Evolutionary conservation across 2,113 vertebrate species (phyloP), one percentile per base, ranked within the genome.

Genomic region (Siphamia tubifer): DNA sequence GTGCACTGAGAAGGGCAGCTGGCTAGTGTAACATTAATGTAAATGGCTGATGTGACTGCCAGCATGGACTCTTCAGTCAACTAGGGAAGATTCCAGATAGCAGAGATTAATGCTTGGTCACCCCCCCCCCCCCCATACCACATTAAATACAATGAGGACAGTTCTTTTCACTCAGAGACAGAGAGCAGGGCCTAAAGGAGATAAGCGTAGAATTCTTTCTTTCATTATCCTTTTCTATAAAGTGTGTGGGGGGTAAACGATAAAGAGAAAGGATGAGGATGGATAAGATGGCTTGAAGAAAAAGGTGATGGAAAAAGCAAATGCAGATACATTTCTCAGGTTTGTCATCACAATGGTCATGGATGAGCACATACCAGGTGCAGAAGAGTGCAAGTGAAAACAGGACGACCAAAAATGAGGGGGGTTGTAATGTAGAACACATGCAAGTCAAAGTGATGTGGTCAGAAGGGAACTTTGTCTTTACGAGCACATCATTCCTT

Each of bases 401-500:
- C 49, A 38, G 70, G 45, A 60, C 36, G 52, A 58, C 28, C 49
- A 30, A 44, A 43, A 6, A 56, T 8, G 35, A 42, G 35, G 47
- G 55, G 61, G 39, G 24, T 34, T 31, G 25, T 32, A 86, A 89
- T 82, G 72, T 51, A 57, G 56, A 83, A 81, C 82, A 90, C 58
- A 81, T 89, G 87, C 34, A 65, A 44, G 71, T 74, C 8, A 48
- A 48, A 13, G 52, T 58, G 71, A 84, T 61, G 55, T 7, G 55
- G 82, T 83, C 79, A 69, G 45, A 44, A 55, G 79, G 69, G 75
- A 80, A 68, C 55, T 51, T 36, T 21, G 44, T 49, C 60, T 89
- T 86, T 77, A 82, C 27, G 51, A 82, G 79, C 56, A 76, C 71
- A 77, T 83, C 79, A 74, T 83, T 71, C 82, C 70, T 47, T 81